phyloP scores from a whole-genome alignment of 2,113 vertebrate genomes.

The Oryzias celebensis region DNA sequence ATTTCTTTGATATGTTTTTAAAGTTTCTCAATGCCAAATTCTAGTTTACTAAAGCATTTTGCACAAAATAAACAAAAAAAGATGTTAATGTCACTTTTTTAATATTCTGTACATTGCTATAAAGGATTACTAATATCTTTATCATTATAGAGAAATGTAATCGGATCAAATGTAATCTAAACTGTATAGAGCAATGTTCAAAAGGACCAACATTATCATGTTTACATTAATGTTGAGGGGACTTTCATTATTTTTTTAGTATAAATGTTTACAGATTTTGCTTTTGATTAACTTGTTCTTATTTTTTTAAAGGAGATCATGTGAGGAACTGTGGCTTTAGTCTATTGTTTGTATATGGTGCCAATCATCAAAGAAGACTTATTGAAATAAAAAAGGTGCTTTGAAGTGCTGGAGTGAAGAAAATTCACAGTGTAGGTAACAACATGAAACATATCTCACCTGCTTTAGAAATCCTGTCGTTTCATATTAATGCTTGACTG shows the following conservation, averaged over 20 bases:
- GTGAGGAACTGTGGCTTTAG: slow-evolving; percentile 11
- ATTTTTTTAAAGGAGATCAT: background rate
- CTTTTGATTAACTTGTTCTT: slow-evolving; percentile 51
- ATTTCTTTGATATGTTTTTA: slow-evolving; percentile 38
- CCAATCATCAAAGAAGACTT: slow-evolving; percentile 73
- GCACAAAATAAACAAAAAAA: slow-evolving; percentile 76
- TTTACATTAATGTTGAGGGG: slow-evolving; percentile 77
- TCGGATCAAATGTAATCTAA: slow-evolving; percentile 78
- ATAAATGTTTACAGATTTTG: slow-evolving; percentile 75
- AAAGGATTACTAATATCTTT: slow-evolving; percentile 77
- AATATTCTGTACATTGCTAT: slow-evolving; percentile 81
- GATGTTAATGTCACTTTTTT: slow-evolving; percentile 79
- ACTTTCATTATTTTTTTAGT: slow-evolving; percentile 38
- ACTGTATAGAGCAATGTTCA: slow-evolving; percentile 68
- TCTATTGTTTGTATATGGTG: slow-evolving; percentile 46
- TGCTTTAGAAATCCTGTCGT: slow-evolving; percentile 31
- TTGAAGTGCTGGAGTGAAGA: slow-evolving; percentile 48
- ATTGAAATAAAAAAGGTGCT: slow-evolving; percentile 38
- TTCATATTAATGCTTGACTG: slow-evolving; percentile 24
- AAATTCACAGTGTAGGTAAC: slow-evolving; percentile 27
- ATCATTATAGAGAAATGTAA: slow-evolving; percentile 75
- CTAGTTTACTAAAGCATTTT: slow-evolving; percentile 86
- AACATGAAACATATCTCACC: slow-evolving; percentile 41
- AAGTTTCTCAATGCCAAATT: slow-evolving; percentile 82
- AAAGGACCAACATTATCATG: slow-evolving; percentile 75